phyloP scores from a whole-genome alignment of 2,113 vertebrate genomes.

The Oryzias javanicus region DNA sequence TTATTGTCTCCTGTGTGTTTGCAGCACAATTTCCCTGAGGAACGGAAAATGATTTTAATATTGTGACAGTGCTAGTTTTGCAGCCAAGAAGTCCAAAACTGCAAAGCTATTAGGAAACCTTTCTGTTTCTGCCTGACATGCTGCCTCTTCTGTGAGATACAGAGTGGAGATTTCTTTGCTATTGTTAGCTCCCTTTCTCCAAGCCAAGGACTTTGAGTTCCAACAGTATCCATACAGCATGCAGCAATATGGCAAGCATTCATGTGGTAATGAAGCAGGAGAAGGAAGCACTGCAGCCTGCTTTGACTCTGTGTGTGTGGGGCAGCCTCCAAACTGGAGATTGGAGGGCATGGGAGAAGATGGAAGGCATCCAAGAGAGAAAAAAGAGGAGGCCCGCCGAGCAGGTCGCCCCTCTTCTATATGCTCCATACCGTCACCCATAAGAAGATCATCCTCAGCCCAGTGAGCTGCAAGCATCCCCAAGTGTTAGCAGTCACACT shows the following conservation, averaged over 20 bases:
- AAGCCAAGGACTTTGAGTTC: conserved; percentile 53
- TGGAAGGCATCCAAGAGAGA: conserved; percentile 56
- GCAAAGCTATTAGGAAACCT: not conserved
- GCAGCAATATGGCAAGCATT: conserved; percentile 57
- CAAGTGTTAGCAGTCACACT: conserved; percentile 29
- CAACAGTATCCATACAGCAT: conserved; percentile 53
- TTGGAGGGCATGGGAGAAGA: conserved; percentile 41
- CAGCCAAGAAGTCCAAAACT: not conserved
- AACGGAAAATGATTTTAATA: too few relatives aligned
- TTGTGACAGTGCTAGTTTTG: too few relatives aligned
- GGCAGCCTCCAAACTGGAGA: conserved; percentile 44
- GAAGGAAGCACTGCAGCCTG: conserved; percentile 46
- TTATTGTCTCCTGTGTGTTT: too few relatives aligned
- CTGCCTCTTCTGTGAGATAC: not conserved
- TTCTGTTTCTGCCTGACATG: not conserved
- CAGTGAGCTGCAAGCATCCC: conserved; percentile 35
- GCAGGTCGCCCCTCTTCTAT: conserved; percentile 40
- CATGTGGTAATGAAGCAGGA: conserved; percentile 65
- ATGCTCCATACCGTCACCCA: conserved; percentile 63
- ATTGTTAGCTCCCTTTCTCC: conserved; percentile 30
- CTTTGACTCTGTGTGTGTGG: conserved; percentile 24
- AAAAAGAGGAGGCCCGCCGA: conserved; percentile 23
- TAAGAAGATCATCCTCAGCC: conserved; percentile 64
- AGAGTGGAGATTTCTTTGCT: conserved; percentile 11
- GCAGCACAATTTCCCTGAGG: too few relatives aligned